Evolutionary conservation across 2,797 vertebrate species (phyloP).

Genomic region (Ammospiza maritima): DNA sequence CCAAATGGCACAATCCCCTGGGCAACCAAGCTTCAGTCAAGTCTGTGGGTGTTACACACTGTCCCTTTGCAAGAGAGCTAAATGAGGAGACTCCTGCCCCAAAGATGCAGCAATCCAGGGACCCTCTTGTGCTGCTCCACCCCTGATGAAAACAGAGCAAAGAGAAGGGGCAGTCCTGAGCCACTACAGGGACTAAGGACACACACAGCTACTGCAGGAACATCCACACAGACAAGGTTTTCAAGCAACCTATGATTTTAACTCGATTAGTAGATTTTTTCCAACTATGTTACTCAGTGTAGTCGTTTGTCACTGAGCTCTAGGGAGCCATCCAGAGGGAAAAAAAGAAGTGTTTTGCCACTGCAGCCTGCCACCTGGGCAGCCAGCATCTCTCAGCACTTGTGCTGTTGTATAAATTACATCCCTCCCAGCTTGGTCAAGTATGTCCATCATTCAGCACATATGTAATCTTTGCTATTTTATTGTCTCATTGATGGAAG

Average conservation of each 20-base stretch:
- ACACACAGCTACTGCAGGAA: background rate
- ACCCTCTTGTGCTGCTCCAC: background rate
- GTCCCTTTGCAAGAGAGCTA: background rate
- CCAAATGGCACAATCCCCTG: background rate
- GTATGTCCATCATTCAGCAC: conserved; percentile 65
- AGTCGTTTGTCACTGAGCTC: conserved; percentile 57
- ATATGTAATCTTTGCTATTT: conserved; percentile 59
- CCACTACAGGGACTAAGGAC: background rate
- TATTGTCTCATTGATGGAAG: conserved; percentile 69
- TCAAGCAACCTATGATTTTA: conserved; percentile 4
- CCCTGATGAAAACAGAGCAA: background rate
- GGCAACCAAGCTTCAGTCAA: background rate
- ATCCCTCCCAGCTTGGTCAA: conserved; percentile 55
- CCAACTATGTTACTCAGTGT: conserved; percentile 32
- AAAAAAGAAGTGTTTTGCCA: background rate
- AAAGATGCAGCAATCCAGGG: background rate
- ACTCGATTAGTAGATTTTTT: conserved; percentile 22
- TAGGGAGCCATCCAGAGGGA: conserved; percentile 37
- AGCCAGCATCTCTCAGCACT: conserved; percentile 67
- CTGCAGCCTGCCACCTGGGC: conserved; percentile 57
- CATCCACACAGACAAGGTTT: background rate
- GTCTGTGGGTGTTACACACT: background rate
- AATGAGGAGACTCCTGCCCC: background rate
- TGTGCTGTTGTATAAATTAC: conserved; percentile 61
- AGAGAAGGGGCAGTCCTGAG: background rate